These are phyloP conservation scores for Tyrophagus putrescentiae DNA, from an alignment of 1,140 invertebrate species.

Conservation along the genomic window DNA sequence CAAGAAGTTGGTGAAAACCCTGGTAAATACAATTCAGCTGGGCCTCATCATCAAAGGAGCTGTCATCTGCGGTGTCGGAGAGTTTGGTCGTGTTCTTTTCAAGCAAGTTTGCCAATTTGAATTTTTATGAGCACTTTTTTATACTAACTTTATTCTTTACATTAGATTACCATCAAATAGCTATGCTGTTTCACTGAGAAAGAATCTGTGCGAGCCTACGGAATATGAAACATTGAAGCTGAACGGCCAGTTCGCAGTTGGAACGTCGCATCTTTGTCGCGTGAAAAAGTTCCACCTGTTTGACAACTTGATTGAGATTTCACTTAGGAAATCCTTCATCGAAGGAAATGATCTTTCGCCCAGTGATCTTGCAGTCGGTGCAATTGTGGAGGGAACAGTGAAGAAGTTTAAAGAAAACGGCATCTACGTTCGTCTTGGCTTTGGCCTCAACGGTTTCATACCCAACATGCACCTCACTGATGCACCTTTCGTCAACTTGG, in stretches of 20 bases:
- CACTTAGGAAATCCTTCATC: conserved; percentile 31
- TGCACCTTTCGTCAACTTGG: conserved; percentile 30
- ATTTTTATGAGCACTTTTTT: not conserved
- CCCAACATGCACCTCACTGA: conserved; percentile 37
- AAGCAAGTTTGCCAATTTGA: not conserved
- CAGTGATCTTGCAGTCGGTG: conserved; percentile 39
- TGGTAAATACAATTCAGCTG: not conserved
- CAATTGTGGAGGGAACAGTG: conserved; percentile 38
- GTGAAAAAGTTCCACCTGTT: conserved; percentile 29
- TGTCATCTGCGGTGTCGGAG: not conserved
- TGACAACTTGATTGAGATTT: conserved; percentile 22
- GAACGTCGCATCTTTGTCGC: conserved; percentile 41
- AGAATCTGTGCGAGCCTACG: conserved; percentile 18
- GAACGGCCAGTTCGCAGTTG: conserved; percentile 35
- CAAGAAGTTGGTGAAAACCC: not conserved
- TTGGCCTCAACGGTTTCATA: conserved; percentile 30
- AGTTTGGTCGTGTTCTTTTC: conserved; percentile 6
- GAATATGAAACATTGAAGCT: conserved; percentile 32
- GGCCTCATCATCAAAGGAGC: conserved; percentile 19
- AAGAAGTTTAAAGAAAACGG: conserved; percentile 32
- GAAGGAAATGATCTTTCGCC: conserved; percentile 37
- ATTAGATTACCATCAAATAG: conserved; percentile 5
- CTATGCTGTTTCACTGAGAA: conserved; percentile 16
- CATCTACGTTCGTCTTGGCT: conserved; percentile 28
- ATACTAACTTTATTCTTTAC: conserved; percentile 1